Base-by-base conservation (phyloP, 2,797 vertebrate species). In the Iguana delicatissima region DNA sequence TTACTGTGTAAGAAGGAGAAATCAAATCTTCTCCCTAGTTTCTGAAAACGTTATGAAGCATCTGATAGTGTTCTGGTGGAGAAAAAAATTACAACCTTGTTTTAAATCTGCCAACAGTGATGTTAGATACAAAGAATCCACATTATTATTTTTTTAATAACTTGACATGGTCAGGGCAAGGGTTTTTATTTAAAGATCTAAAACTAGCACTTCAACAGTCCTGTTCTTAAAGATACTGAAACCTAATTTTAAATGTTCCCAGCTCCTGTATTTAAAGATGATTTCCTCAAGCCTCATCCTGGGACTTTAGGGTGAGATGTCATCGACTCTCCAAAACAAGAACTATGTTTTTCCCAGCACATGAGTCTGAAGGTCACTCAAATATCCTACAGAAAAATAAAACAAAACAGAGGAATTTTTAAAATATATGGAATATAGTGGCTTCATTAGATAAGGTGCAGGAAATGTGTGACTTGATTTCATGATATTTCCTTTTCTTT, bases 11-110 rank as follows among this genome's bases (percentile, higher is more conserved):
- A n/a, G 24, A 20, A 9, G 29, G 55, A 32, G 52, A 73, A 90
- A 90, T 38, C 46, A 86, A 90, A 90, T 38, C 87, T 57, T 42
- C 29, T 73, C 64, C 46, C 35, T 59, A 6, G n/a, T 59, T 80
- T 81, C 38, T 35, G 22, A 52, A 77, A 89, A 85, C 22, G 46
- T 55, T 85, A 80, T 38, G 59, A 85, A 85, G 35, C 83, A 79
- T 52, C 69, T 74, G 50, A 74, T 74, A 59, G 1, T 59, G 29
- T 57, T 57, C 50, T 80, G 24, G 24, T 57, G 32, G 32, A 8
- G 52, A 4, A 6, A 20, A 12, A 59, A 38, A 84, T n/a, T 38
- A 79, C 24, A 67, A 32, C 32, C 35, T 29, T 67, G 64, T 79
- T 24, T 89, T 85, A 69, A 38, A 79, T 89, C 46, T 79, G 82